Evolutionary conservation across 2,113 vertebrate species (phyloP).

Genomic region (Siniperca knerii): DNA sequence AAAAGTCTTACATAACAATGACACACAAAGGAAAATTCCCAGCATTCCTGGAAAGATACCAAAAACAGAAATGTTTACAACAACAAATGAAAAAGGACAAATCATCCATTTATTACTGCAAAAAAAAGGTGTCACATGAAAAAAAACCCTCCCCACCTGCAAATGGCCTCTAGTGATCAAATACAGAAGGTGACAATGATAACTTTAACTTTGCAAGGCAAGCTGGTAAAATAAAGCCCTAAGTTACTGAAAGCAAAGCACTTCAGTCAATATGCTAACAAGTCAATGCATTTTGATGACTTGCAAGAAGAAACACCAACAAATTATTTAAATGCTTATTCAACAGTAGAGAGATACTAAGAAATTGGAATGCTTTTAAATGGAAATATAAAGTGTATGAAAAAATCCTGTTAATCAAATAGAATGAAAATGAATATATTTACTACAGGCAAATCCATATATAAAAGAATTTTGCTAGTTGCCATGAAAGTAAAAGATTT

Average conservation of each 20-base stretch:
- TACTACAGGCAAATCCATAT: slow-evolving; percentile 31
- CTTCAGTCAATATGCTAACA: not conserved
- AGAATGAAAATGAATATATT: slow-evolving; percentile 41
- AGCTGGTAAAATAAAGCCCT: not conserved
- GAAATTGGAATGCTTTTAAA: slow-evolving; percentile 19
- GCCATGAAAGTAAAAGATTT: slow-evolving; percentile 35
- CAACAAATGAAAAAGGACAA: not conserved
- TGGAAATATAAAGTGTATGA: slow-evolving; percentile 14
- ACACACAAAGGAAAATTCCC: slow-evolving; percentile 40
- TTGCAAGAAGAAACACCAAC: not conserved
- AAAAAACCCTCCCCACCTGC: not conserved
- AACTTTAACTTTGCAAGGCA: not conserved
- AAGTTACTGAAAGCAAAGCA: not conserved
- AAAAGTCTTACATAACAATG: slow-evolving; percentile 60
- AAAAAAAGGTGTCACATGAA: not conserved
- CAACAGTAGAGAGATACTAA: not conserved
- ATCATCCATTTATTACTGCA: not conserved
- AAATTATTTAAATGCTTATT: not conserved
- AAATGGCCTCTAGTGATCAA: not conserved
- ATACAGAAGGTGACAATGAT: not conserved
- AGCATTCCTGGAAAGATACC: not conserved
- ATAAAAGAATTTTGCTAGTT: slow-evolving; percentile 12
- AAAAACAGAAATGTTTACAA: not conserved
- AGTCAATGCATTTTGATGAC: not conserved
- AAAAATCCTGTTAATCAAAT: slow-evolving; percentile 39